Conservation (phyloP, 2,888 invertebrate species). For the Aspidiotus rigidus region DNA sequence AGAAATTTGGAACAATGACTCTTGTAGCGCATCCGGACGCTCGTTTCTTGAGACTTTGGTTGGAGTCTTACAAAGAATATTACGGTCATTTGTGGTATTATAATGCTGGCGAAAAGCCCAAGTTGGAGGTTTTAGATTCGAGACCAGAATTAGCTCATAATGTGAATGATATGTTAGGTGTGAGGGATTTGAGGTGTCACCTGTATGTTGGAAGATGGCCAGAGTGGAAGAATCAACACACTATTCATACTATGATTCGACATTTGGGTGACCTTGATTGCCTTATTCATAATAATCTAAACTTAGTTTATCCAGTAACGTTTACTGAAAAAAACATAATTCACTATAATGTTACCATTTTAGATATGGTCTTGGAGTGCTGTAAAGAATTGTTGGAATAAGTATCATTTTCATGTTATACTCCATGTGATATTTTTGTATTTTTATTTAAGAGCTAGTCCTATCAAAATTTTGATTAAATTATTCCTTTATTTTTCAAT, state of each 20-base stretch:
- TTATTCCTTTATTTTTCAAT: too few species aligned
- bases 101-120: constrained; percentile 44
- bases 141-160: constrained; percentile 42
- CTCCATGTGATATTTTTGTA: not conserved
- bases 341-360: constrained; percentile 16
- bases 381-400: constrained; percentile 17
- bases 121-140: constrained; percentile 40
- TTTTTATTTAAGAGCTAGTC: too few species aligned
- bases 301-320: constrained; percentile 8
- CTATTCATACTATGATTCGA: constrained; percentile 42
- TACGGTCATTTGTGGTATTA: constrained; percentile 42
- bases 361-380: constrained; percentile 18
- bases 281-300: constrained; percentile 1
- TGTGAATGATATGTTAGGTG: constrained; percentile 41
- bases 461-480: too few species aligned
- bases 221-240: constrained; percentile 41
- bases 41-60: constrained; percentile 40
- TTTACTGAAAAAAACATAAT: constrained; percentile 19
- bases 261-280: constrained; percentile 38
- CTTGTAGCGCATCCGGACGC: constrained; percentile 41
- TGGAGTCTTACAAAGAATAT: constrained; percentile 40
- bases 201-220: constrained; percentile 39
- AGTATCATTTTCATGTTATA: not conserved
- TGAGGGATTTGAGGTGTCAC: constrained; percentile 40
- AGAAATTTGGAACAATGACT: constrained; percentile 36